These are phyloP conservation scores for Danio albolineatus DNA, from an alignment of 2,797 vertebrate species.

Conservation along the genomic window DNA sequence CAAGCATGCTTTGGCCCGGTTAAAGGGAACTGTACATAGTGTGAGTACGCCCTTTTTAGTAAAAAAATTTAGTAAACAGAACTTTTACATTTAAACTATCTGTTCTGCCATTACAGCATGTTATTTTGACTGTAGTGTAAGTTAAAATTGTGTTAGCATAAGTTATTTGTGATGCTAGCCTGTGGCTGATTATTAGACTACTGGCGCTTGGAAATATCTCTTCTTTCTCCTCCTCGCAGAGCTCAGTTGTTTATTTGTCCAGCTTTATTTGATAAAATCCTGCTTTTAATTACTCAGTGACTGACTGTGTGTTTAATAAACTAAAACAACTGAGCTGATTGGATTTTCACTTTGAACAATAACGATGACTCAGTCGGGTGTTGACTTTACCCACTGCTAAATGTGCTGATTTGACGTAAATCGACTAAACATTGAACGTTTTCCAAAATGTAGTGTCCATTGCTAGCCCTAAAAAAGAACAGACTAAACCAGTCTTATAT, in stretches of 20 bases:
- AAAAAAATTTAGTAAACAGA: neutral
- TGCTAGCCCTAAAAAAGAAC: neutral
- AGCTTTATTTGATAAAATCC: conserved; percentile 65
- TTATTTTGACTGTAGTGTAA: conserved; percentile 63
- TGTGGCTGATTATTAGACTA: conserved; percentile 62
- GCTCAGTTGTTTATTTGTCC: conserved; percentile 58
- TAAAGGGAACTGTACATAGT: no score
- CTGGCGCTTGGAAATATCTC: conserved; percentile 29
- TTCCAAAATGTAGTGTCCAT: neutral
- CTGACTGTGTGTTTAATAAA: conserved; percentile 7
- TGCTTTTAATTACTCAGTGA: conserved; percentile 45
- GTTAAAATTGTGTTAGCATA: conserved; percentile 67
- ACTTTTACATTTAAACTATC: neutral
- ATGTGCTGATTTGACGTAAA: neutral
- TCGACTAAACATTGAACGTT: conserved; percentile 7
- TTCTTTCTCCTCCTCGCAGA: conserved; percentile 58
- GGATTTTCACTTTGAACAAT: conserved; percentile 12
- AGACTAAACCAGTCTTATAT: neutral
- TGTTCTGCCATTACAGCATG: conserved; percentile 49
- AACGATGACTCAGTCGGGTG: neutral
- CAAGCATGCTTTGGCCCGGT: no score
- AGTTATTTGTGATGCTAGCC: conserved; percentile 69
- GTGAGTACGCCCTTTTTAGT: no score
- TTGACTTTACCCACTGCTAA: neutral
- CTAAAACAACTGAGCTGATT: conserved; percentile 27